Conservation (phyloP, 2,888 invertebrate genomes). For the Syrphus vitripennis region DNA sequence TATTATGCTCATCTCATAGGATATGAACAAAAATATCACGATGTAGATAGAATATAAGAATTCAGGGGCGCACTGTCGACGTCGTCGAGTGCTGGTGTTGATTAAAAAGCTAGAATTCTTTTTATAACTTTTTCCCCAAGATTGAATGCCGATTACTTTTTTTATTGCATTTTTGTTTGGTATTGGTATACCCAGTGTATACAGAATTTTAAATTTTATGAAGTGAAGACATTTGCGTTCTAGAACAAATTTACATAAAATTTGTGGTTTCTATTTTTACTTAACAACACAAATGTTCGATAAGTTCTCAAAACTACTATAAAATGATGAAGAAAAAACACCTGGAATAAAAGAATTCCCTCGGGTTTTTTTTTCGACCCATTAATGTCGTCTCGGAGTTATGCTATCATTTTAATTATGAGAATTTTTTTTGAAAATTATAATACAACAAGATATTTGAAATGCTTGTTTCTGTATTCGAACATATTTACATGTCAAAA, state of each 20-base stretch:
- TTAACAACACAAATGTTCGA: background rate
- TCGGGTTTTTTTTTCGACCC: slow-evolving; percentile 3
- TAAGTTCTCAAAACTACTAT: too few species aligned
- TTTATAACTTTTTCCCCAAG: slow-evolving; percentile 39
- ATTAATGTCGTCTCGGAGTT: background rate
- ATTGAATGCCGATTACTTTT: slow-evolving; percentile 63
- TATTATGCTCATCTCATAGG: background rate
- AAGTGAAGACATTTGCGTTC: slow-evolving; percentile 26
- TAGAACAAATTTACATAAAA: slow-evolving; percentile 24
- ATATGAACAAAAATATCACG: background rate
- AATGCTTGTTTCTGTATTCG: background rate
- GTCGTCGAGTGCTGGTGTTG: slow-evolving; percentile 5
- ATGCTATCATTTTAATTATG: background rate
- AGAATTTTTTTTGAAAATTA: slow-evolving; percentile 3
- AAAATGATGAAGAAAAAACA: background rate
- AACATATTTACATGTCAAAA: background rate
- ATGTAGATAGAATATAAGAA: background rate
- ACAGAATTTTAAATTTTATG: slow-evolving; percentile 33
- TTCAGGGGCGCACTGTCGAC: background rate
- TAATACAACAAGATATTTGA: background rate
- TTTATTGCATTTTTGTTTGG: slow-evolving; percentile 37
- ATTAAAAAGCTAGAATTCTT: slow-evolving; percentile 19
- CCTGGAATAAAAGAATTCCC: slow-evolving; percentile 40
- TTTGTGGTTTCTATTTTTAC: slow-evolving; percentile 43
- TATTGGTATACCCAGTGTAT: too few species aligned